A percentile compares a stretch with the other conserved stretches of the same genome.
phyloP scores from a whole-genome alignment of 2,797 vertebrate species.

The Crypturellus tataupa region DNA sequence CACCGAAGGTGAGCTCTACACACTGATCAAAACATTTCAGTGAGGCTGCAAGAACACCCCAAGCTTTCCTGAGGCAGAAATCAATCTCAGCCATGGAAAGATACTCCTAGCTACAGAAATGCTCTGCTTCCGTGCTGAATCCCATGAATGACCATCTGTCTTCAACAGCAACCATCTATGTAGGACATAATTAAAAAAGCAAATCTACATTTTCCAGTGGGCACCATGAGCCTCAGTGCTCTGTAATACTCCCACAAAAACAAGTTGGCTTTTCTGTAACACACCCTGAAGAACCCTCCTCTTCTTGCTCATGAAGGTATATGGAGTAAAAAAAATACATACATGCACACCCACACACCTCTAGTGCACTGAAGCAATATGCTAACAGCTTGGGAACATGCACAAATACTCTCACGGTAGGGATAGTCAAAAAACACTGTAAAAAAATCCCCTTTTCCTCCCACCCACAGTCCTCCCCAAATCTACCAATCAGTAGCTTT shows the following conservation, averaged over 20 bases:
- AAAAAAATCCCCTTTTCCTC: background rate
- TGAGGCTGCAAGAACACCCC: constrained; percentile 7
- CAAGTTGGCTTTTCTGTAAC: background rate
- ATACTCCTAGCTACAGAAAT: background rate
- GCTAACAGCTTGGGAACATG: background rate
- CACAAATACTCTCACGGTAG: background rate
- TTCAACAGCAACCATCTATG: background rate
- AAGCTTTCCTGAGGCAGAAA: constrained; percentile 62
- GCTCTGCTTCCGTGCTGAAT: background rate
- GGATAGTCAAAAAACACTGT: background rate
- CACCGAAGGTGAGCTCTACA: background rate
- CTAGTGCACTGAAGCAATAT: constrained; percentile 42
- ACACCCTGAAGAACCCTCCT: background rate
- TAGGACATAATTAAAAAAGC: background rate
- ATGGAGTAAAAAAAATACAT: constrained; percentile 44
- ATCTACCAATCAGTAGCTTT: background rate
- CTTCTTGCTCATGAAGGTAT: constrained; percentile 1
- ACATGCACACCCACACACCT: constrained; percentile 14
- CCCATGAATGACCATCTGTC: background rate
- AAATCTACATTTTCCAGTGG: background rate
- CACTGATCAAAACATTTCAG: background rate
- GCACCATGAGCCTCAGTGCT: background rate
- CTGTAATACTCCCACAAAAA: background rate
- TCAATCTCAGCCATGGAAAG: constrained; percentile 34
- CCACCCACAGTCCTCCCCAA: too few species aligned